Percentiles rank a stretch among this genome's conserved stretches.
phyloP scores from a whole-genome alignment of 2,888 invertebrate species.

The Tipula vernalis region DNA sequence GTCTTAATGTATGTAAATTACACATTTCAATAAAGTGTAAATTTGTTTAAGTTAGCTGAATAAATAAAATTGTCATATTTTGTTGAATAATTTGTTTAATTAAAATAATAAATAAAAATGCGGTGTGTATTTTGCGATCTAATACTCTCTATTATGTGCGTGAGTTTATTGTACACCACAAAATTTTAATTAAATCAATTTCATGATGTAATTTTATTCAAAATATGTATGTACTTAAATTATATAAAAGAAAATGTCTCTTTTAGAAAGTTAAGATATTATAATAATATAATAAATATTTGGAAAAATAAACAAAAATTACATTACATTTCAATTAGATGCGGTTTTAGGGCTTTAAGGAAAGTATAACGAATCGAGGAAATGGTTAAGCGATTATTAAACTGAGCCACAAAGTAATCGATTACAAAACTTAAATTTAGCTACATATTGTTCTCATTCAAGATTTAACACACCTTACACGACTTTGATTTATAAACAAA shows the following conservation, averaged over 20 bases:
- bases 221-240: neutral
- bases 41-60: neutral
- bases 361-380: neutral
- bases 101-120: neutral
- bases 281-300: neutral
- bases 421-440: neutral
- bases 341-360: neutral
- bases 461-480: neutral
- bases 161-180: neutral
- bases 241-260: neutral
- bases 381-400: neutral
- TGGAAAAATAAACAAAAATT: neutral
- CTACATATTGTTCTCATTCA: neutral
- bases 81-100: neutral
- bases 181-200: neutral
- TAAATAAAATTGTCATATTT: neutral
- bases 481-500: neutral
- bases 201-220: neutral
- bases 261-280: neutral
- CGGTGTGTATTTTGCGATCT: neutral
- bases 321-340: neutral
- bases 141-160: neutral
- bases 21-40: neutral
- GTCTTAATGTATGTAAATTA: neutral
- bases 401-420: neutral